Conservation (phyloP, 2,888 invertebrate genomes). For the Eupithecia inturbata region DNA sequence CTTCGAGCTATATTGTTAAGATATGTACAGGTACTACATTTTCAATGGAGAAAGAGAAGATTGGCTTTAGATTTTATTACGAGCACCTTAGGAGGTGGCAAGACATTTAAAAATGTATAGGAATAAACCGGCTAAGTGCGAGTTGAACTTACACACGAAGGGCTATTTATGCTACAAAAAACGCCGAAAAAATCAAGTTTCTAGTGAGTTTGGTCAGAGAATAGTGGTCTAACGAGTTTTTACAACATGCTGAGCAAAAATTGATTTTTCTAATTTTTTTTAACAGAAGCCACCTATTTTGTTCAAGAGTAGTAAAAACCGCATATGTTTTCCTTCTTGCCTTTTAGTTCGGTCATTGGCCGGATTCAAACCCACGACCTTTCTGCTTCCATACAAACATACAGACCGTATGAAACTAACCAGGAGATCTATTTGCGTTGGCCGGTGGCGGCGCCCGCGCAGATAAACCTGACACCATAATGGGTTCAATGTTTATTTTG, state of each 20-base stretch:
- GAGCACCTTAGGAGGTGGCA: not conserved
- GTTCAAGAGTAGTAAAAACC: not conserved
- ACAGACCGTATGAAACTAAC: slow-evolving; percentile 29
- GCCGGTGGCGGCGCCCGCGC: slow-evolving; percentile 16
- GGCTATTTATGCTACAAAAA: not conserved
- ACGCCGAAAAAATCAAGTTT: not conserved
- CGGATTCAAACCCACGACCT: slow-evolving; percentile 18
- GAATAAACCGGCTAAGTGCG: not conserved
- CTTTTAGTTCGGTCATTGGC: slow-evolving; percentile 3
- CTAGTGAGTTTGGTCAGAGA: not conserved
- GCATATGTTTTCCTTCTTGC: not conserved
- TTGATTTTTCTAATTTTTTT: too few relatives aligned
- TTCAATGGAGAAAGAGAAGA: not conserved
- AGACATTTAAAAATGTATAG: not conserved
- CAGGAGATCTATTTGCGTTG: slow-evolving; percentile 32
- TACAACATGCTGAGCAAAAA: not conserved
- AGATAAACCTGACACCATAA: slow-evolving; percentile 40
- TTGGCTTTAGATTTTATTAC: not conserved
- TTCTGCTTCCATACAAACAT: slow-evolving; percentile 19
- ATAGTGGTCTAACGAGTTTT: not conserved
- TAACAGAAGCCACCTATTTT: not conserved
- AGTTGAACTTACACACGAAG: not conserved
- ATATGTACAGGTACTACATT: not conserved
- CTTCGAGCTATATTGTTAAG: slow-evolving; percentile 2
- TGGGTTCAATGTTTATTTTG: slow-evolving; percentile 40